Base-by-base conservation (phyloP, 2,113 vertebrate species). In the Diadophis punctatus region DNA sequence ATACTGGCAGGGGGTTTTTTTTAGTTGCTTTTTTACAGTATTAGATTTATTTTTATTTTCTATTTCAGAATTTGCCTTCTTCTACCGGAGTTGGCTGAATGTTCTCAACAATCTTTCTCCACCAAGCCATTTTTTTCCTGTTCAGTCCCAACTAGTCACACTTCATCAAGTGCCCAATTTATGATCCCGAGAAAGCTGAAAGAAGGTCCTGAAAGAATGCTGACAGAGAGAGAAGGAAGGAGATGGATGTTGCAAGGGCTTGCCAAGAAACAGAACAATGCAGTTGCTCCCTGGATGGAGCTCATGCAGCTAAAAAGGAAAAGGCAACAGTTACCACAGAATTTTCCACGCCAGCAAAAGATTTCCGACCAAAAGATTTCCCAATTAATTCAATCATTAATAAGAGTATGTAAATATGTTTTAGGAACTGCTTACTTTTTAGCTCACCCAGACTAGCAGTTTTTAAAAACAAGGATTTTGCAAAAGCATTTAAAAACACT, bases 381-480 rank as follows among this genome's bases (percentile, higher is more conserved):
- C 92, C 49, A 90, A 92, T 16, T 88, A 86, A 90, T 43, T 1
- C 34, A 43, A 23, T 74, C 0, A 6, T 74, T 96, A 52, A n/a
- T 94, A 92, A 55, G 80, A 92, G 49, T 93, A 94, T 95, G 30
- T 23, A 93, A 95, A 93, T 34, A 74, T 55, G 30, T 4, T 88
- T 88, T 92, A 94, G 92, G 20, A 95, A 92, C 88, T 88, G 87
- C 34, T 43, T 80, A 80, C 74, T 22, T 80, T 80, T 80, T 43
- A 80, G 95, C 93, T 93, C 94, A 95, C n/a, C n/a, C 94, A 97
- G 97, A n/a, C 18, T 87, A 87, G 10, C 48, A 14, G 23, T 56
- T 46, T 46, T 53, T 60, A 89, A 89, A n/a, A 87, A 95, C 86
- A 96, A 43, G 90, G 96, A 95, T 95, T 93, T 95, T 96, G 96